Conservation (phyloP, 2,113 vertebrate genomes). For the Platichthys flesus region DNA sequence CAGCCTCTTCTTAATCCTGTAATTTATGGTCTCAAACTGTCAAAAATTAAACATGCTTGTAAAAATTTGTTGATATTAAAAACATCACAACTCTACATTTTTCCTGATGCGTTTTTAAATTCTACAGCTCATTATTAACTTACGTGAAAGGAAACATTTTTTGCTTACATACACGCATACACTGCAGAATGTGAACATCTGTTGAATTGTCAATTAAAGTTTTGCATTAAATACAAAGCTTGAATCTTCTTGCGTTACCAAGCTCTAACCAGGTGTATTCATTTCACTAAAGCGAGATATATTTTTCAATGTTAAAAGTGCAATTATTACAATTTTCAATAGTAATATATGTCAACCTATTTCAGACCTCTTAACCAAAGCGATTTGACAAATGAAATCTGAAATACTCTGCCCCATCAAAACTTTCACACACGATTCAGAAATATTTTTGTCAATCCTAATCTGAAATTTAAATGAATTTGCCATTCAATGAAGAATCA, state of each 20-base stretch:
- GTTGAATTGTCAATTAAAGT: neutral
- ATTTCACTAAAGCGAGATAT: neutral
- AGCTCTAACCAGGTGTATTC: neutral
- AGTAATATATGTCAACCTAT: too few relatives aligned
- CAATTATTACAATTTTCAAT: too few relatives aligned
- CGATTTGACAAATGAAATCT: too few relatives aligned
- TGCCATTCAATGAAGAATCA: too few relatives aligned
- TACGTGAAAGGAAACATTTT: neutral
- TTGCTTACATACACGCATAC: neutral
- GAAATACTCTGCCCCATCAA: too few relatives aligned
- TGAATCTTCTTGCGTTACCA: neutral
- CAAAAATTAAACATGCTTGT: conserved; percentile 26
- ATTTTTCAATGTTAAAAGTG: too few relatives aligned
- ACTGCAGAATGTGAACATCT: neutral
- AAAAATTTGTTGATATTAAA: conserved; percentile 13
- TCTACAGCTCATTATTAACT: neutral
- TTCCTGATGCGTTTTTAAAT: neutral
- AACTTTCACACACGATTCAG: too few relatives aligned
- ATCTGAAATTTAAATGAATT: too few relatives aligned
- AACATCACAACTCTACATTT: neutral
- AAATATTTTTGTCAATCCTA: too few relatives aligned
- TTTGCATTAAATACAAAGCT: neutral
- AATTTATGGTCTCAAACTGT: conserved; percentile 33
- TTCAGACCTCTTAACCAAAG: too few relatives aligned
- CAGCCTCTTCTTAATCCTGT: conserved; percentile 28